Base-by-base conservation (phyloP, 64 coral and sea anemone species). In the Orbicella faveolata region DNA sequence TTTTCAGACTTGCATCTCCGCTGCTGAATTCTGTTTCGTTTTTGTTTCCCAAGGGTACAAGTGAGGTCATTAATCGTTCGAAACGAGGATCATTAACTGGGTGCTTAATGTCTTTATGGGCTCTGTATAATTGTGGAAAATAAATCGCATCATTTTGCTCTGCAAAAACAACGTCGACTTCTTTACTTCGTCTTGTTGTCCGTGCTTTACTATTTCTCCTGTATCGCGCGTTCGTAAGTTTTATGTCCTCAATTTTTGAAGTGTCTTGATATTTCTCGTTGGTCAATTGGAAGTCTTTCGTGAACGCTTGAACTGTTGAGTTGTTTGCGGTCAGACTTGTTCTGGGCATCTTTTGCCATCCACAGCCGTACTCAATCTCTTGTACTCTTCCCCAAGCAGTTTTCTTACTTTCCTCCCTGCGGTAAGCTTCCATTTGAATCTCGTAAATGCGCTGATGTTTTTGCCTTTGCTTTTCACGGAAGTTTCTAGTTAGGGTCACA, bases 361-460 rank as follows among this genome's bases (percentile, higher is more conserved):
- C 41, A 63, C 79, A 21, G 4, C 17, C 4, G 33, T 16, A 6
- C 26, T 84, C 63, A 51, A 13, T 19, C 17, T 52, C 63, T 52
- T 65, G 63, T 6, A 16, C 2, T 10, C 53, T 85, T 13, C 68
- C 37, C 82, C 63, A 73, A 51, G 44, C 63, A n/a, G 1, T 70
- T 85, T 85, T 85, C 64, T 52, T 68, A 19, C n/a, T 85, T 26
- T 70, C 82, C 1, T 14, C 64, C 21, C 63, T 85, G 1, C 26
- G 23, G 34, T 10, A 85, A 6, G 66, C 82, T 0, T 73, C 82
- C 37, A 34, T 85, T 72, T 85, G 82, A 85, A 85, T 85, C 23
- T 85, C 82, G 37, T 26, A 48, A 23, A 85, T 15, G 11, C 82
- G 82, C 20, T 73, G 19, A n/a, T 6, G 44, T 39, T 73, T 85